Evolutionary conservation across 2,113 vertebrate genomes (phyloP).

Genomic region (Labeo rohita): DNA sequence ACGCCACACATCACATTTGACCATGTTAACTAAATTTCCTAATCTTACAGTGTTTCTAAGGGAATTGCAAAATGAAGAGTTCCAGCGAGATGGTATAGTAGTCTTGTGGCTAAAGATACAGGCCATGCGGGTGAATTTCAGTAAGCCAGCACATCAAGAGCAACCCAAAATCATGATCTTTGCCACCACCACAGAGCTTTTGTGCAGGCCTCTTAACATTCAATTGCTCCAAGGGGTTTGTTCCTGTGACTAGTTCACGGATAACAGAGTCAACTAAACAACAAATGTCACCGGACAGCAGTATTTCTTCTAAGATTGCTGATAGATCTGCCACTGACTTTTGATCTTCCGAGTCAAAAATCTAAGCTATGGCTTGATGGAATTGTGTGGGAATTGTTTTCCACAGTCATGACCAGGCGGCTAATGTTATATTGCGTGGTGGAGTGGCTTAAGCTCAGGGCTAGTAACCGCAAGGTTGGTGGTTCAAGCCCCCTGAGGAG

Average conservation of each 20-base stretch:
- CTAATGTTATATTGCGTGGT: background rate
- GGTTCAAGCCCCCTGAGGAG: background rate
- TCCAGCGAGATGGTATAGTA: background rate
- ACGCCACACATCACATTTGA: background rate
- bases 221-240: background rate
- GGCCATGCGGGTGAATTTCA: background rate
- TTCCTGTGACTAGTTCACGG: background rate
- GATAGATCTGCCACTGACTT: constrained; percentile 5
- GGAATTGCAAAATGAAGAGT: background rate
- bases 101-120: background rate
- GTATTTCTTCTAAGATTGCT: background rate
- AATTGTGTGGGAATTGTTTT: constrained; percentile 10
- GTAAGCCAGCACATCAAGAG: background rate
- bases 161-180: constrained; percentile 3
- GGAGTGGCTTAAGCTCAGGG: constrained; percentile 8
- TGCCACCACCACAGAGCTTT: constrained; percentile 1
- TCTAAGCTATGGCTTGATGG: constrained; percentile 5
- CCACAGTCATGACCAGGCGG: background rate
- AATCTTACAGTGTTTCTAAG: constrained; percentile 6
- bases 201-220: constrained; percentile 10
- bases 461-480: background rate
- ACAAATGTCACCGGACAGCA: background rate
- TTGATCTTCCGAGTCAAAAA: constrained; percentile 7
- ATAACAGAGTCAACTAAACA: constrained; percentile 12
- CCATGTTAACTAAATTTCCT: constrained; percentile 32